A percentile compares a stretch with the other conserved stretches of the same genome.
These are phyloP conservation scores for Apeltes quadracus DNA, from an alignment of 2,113 vertebrate species.

Conservation along the genomic window DNA sequence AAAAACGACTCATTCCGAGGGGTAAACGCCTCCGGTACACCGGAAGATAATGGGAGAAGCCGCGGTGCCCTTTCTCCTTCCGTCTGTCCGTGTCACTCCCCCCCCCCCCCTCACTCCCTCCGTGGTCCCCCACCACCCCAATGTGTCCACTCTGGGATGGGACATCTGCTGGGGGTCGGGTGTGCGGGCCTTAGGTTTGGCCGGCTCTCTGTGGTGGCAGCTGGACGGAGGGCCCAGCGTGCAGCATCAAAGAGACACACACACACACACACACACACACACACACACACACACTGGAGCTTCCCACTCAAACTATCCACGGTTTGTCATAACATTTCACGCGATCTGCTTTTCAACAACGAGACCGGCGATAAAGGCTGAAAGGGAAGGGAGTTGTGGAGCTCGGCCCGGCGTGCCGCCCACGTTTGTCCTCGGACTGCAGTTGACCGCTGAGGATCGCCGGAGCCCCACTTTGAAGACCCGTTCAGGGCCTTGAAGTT, in stretches of 20 bases:
- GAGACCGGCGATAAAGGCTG: not conserved
- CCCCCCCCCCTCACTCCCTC: slow-evolving; percentile 47
- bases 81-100: slow-evolving; percentile 31
- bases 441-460: slow-evolving; percentile 33
- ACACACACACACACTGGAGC: not conserved
- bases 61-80: slow-evolving; percentile 18
- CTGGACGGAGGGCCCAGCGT: slow-evolving; percentile 59
- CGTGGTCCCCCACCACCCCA: slow-evolving; percentile 40
- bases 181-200: slow-evolving; percentile 48
- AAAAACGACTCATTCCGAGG: not conserved
- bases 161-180: slow-evolving; percentile 70
- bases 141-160: slow-evolving; percentile 55
- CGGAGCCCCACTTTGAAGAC: slow-evolving; percentile 41
- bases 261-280: too few relatives aligned
- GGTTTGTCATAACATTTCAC: slow-evolving; percentile 43
- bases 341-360: slow-evolving; percentile 20
- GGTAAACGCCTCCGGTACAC: not conserved
- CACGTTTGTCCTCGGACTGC: slow-evolving; percentile 62
- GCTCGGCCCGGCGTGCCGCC: slow-evolving; percentile 36
- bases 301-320: slow-evolving; percentile 16
- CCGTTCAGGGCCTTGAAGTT: slow-evolving; percentile 1
- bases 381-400: slow-evolving; percentile 32
- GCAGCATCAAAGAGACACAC: slow-evolving; percentile 33
- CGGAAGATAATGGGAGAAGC: not conserved
- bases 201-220: slow-evolving; percentile 63